Evolutionary conservation across 2,113 vertebrate species (phyloP).

Genomic region (Hepsetus odoe): DNA sequence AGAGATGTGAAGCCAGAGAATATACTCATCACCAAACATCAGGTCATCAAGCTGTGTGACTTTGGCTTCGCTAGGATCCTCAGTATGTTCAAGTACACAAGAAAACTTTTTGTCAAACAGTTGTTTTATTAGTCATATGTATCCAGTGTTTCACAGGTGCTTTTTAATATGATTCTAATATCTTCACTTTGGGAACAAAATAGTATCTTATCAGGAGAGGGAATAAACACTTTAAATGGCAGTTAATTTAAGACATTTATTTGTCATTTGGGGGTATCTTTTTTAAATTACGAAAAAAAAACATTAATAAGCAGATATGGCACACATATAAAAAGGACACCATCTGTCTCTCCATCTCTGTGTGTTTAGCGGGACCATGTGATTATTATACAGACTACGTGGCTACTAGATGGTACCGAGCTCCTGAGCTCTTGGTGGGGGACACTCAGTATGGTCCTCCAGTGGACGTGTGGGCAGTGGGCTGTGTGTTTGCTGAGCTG

Average conservation of each 20-base stretch:
- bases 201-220: too few species aligned
- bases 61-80: slow-evolving; percentile 94
- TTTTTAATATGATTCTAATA: too few species aligned
- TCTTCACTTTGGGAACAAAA: too few species aligned
- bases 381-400: slow-evolving; percentile 96
- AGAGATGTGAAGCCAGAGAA: slow-evolving; percentile 96
- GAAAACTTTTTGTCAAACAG: background rate
- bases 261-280: too few species aligned
- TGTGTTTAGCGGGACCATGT: slow-evolving; percentile 83
- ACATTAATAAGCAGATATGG: too few species aligned
- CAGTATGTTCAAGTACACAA: slow-evolving; percentile 79
- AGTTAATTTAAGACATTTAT: too few species aligned
- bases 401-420: slow-evolving; percentile 95
- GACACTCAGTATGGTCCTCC: slow-evolving; percentile 91
- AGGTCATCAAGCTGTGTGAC: slow-evolving; percentile 94
- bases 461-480: slow-evolving; percentile 93
- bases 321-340: too few species aligned
- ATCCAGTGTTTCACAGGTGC: too few species aligned
- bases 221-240: too few species aligned
- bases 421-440: slow-evolving; percentile 90
- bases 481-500: slow-evolving; percentile 93
- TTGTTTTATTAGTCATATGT: too few species aligned
- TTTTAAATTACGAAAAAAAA: too few species aligned
- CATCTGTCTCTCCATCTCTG: background rate
- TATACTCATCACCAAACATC: slow-evolving; percentile 94